Conservation (phyloP, 1,140 invertebrate genomes). For the Brachionus calyciflorus region DNA sequence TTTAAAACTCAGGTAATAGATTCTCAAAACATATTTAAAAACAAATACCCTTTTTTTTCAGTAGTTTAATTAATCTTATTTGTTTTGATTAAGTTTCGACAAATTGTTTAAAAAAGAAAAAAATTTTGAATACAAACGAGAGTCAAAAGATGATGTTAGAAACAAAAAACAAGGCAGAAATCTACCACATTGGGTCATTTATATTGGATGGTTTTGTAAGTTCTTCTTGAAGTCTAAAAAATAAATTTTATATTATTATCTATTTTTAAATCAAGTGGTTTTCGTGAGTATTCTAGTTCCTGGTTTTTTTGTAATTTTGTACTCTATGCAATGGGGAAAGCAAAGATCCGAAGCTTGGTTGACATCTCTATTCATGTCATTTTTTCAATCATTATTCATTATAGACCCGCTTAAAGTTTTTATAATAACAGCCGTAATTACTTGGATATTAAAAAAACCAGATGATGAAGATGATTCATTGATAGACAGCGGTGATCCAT, state of each 20-base stretch:
- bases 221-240: constrained; percentile 44
- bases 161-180: constrained; percentile 54
- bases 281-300: constrained; percentile 53
- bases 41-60: no score
- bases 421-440: constrained; percentile 62
- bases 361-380: constrained; percentile 57
- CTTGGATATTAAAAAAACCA: constrained; percentile 62
- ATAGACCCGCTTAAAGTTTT: constrained; percentile 61
- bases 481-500: constrained; percentile 34
- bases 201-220: constrained; percentile 58
- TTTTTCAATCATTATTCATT: constrained; percentile 59
- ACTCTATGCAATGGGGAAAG: constrained; percentile 60
- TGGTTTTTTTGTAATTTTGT: constrained; percentile 59
- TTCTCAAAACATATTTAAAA: no score
- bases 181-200: constrained; percentile 57
- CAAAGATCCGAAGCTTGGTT: constrained; percentile 59
- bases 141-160: constrained; percentile 39
- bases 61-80: no score
- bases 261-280: constrained; percentile 50
- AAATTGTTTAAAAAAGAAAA: constrained; percentile 19
- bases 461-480: constrained; percentile 60
- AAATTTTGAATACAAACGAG: constrained; percentile 47
- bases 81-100: neutral
- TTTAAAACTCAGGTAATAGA: no score
- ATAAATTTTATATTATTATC: neutral